phyloP scores from a whole-genome alignment of 2,797 vertebrate species.

The Thripadectes ignobilis region DNA sequence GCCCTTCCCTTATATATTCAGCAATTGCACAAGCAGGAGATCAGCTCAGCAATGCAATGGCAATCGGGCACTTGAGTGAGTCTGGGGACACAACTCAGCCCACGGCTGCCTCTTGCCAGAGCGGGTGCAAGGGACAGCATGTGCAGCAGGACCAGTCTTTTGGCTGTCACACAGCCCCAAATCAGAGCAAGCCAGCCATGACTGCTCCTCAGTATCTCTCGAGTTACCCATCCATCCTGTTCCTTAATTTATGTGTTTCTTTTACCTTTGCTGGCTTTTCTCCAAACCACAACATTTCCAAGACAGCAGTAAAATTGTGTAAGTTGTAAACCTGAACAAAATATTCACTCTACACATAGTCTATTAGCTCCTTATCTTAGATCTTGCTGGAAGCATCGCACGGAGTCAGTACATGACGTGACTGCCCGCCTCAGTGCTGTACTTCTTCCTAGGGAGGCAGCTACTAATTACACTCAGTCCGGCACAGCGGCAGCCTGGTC shows the following conservation, averaged over 20 bases:
- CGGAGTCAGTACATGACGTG: background rate
- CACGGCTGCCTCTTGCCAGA: background rate
- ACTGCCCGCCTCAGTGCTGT: background rate
- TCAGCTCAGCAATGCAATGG: background rate
- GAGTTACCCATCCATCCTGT: background rate
- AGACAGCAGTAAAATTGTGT: background rate
- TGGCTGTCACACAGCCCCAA: background rate
- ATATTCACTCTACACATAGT: background rate
- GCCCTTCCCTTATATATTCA: background rate
- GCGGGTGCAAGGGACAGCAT: accelerated
- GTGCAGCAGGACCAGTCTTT: background rate
- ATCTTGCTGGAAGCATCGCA: background rate
- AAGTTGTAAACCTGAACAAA: background rate
- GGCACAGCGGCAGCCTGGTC: background rate
- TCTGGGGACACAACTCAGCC: background rate
- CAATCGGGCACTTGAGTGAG: background rate
- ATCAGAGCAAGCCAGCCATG: background rate
- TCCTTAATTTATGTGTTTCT: background rate
- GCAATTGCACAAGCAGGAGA: accelerated
- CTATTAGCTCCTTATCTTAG: background rate
- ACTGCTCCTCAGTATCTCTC: background rate
- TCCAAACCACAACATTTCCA: slow-evolving; percentile 24
- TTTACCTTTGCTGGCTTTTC: background rate
- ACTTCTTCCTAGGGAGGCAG: background rate
- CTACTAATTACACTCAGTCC: background rate